A percentile compares a stretch with the other conserved stretches of the same genome.
Conservation (phyloP, 2,888 invertebrate species). For the Operophtera brumata region DNA sequence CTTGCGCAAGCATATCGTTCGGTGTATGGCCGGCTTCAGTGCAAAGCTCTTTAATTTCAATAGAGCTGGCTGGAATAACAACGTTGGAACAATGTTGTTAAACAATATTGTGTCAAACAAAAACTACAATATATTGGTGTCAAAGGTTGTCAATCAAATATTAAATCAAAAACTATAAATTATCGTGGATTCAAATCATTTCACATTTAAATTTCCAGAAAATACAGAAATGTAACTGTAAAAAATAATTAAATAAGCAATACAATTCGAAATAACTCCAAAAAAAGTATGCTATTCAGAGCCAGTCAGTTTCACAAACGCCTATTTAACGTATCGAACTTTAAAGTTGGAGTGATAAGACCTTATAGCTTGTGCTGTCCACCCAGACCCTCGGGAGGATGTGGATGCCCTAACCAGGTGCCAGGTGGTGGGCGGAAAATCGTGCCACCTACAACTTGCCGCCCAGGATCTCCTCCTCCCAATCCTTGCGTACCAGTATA, state of each 20-base stretch:
- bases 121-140: too few species aligned
- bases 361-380: constrained; percentile 50
- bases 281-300: constrained; percentile 7
- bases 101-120: too few species aligned
- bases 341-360: constrained; percentile 20
- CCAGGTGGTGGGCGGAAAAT: constrained; percentile 49
- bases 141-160: too few species aligned
- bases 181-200: too few species aligned
- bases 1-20: too few species aligned
- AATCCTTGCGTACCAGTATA: constrained; percentile 57
- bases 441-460: constrained; percentile 49
- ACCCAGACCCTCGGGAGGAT: constrained; percentile 46
- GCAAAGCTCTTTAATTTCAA: too few species aligned
- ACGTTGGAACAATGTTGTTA: too few species aligned
- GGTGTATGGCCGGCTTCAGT: too few species aligned
- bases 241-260: too few species aligned
- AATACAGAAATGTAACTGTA: neutral
- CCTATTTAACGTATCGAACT: neutral
- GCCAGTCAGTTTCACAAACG: neutral
- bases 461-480: constrained; percentile 46
- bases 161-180: too few species aligned
- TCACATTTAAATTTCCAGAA: neutral
- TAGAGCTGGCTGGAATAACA: too few species aligned
- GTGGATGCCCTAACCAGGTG: constrained; percentile 43
- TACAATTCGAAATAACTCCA: neutral